These are phyloP conservation scores for Molossus molossus DNA, from an alignment of 2,797 vertebrate species.

Conservation along the genomic window DNA sequence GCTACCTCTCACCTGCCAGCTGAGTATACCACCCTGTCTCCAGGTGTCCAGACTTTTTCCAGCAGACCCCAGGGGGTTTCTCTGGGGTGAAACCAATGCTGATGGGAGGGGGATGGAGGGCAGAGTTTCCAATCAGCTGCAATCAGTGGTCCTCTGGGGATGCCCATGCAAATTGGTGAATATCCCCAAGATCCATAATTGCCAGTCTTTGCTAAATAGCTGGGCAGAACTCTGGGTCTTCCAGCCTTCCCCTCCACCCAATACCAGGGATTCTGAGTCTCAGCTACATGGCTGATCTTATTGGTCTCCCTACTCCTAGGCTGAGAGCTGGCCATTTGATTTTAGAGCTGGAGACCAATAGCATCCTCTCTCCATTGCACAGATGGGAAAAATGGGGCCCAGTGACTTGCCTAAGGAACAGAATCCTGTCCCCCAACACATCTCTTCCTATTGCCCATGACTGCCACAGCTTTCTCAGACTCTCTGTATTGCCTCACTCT, in stretches of 20 bases:
- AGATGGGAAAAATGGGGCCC: neutral
- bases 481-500: neutral
- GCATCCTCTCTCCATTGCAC: neutral
- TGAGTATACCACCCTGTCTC: neutral
- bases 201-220: constrained; percentile 49
- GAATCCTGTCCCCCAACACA: neutral
- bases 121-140: constrained; percentile 65
- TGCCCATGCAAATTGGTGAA: constrained; percentile 25
- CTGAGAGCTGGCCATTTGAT: constrained; percentile 12
- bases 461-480: neutral
- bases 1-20: constrained; percentile 9
- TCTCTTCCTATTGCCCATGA: neutral
- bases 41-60: neutral
- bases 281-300: neutral
- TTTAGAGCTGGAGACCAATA: neutral
- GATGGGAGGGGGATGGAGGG: neutral
- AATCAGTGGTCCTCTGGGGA: constrained; percentile 59
- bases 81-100: neutral
- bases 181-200: constrained; percentile 3
- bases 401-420: neutral
- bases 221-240: constrained; percentile 25
- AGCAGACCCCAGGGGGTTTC: constrained; percentile 9
- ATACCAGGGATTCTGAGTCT: neutral
- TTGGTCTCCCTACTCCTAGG: neutral
- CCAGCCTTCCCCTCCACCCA: neutral